Evolutionary conservation across 23 tunicate species (phyloP), one percentile per base, ranked within the genome.

Genomic region (Trididemnum nubilum): DNA sequence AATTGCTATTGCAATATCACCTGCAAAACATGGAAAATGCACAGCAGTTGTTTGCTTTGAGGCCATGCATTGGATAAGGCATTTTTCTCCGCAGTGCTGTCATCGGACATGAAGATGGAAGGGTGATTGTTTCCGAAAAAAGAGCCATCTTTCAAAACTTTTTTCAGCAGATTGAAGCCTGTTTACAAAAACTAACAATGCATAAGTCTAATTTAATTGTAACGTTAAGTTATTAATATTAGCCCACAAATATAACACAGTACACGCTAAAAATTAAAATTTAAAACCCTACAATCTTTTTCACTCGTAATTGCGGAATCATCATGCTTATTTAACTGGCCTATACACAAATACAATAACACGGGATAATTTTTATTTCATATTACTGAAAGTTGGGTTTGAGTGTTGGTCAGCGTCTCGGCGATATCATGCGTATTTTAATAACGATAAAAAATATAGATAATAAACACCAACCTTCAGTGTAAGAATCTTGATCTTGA

Each of bases 381-480:
- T n/a, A n/a, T n/a, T n/a, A n/a, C n/a, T n/a, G n/a, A n/a, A n/a
- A n/a, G n/a, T n/a, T n/a, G n/a, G n/a, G n/a, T n/a, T n/a, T n/a
- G n/a, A n/a, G n/a, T n/a, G n/a, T n/a, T n/a, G n/a, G n/a, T n/a
- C n/a, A n/a, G n/a, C n/a, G n/a, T n/a, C n/a, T n/a, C n/a, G n/a
- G n/a, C n/a, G n/a, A n/a, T n/a, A n/a, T n/a, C n/a, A n/a, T n/a
- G n/a, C n/a, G n/a, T n/a, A n/a, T n/a, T n/a, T n/a, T n/a, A n/a
- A n/a, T n/a, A n/a, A n/a, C n/a, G n/a, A n/a, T n/a, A n/a, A n/a
- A n/a, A n/a, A n/a, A n/a, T n/a, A n/a, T n/a, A n/a, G n/a, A n/a
- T n/a, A n/a, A n/a, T n/a, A n/a, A n/a, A n/a, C n/a, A n/a, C 69
- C 69, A 9, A 61, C 69, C 69, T 61, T 61, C 23, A 15, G 27